These are phyloP conservation scores for Zygothrica quintamaculata DNA, from an alignment of 2,888 invertebrate genomes.

Conservation along the genomic window DNA sequence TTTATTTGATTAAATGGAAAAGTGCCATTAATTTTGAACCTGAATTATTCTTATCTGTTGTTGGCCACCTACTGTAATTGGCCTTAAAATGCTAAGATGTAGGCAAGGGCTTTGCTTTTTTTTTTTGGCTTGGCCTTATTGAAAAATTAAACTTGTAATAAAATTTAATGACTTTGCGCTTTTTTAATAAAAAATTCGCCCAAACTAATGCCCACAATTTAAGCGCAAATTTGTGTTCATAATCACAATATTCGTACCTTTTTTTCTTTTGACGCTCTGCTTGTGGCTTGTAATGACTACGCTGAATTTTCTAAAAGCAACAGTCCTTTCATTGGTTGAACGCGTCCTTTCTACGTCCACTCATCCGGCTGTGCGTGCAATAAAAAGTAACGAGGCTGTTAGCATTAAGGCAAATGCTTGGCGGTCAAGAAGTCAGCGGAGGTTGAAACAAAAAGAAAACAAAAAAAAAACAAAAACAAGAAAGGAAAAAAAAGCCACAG, in stretches of 20 bases:
- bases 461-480: too few relatives aligned
- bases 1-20: slow-evolving; percentile 14
- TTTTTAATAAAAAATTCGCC: slow-evolving; percentile 67
- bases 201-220: slow-evolving; percentile 57
- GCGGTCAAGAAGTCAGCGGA: slow-evolving; percentile 49
- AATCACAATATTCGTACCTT: slow-evolving; percentile 77
- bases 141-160: slow-evolving; percentile 77
- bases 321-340: neutral
- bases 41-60: neutral
- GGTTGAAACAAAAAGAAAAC: slow-evolving; percentile 39
- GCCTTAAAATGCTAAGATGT: slow-evolving; percentile 7
- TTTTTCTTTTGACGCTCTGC: slow-evolving; percentile 30
- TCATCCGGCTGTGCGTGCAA: slow-evolving; percentile 69
- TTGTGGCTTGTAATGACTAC: slow-evolving; percentile 63
- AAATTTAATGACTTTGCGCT: slow-evolving; percentile 77
- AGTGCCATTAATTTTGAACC: neutral
- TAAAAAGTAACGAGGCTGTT: slow-evolving; percentile 80
- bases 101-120: neutral
- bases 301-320: slow-evolving; percentile 51
- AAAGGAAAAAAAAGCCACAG: slow-evolving; percentile 47
- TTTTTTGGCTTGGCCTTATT: slow-evolving; percentile 60
- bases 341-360: neutral
- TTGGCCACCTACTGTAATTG: slow-evolving; percentile 34
- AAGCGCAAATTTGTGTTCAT: slow-evolving; percentile 77
- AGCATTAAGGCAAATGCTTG: slow-evolving; percentile 74